Conservation (phyloP, 2,113 vertebrate genomes). For the Murina feae region DNA sequence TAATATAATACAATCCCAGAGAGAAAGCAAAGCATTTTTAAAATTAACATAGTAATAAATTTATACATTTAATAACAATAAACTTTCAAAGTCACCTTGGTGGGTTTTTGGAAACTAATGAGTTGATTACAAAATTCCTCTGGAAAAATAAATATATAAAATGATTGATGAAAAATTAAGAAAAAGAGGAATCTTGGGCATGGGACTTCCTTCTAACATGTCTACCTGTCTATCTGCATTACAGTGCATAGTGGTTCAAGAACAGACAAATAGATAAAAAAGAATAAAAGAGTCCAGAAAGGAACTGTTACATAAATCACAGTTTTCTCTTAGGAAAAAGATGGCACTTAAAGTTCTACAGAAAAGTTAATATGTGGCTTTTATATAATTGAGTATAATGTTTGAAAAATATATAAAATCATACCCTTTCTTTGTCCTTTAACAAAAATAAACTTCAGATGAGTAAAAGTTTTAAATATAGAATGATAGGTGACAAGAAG, state of each 20-base stretch:
- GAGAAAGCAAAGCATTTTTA: not conserved
- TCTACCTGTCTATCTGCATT: not conserved
- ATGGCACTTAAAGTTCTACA: not conserved
- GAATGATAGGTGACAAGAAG: not conserved
- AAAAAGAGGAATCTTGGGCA: not conserved
- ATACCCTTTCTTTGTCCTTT: not conserved
- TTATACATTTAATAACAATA: not conserved
- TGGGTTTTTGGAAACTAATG: not conserved
- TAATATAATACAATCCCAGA: not conserved
- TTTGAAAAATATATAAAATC: constrained; percentile 6
- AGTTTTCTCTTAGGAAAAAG: not conserved
- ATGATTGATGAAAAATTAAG: not conserved
- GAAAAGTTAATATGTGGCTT: not conserved
- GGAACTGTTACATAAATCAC: not conserved
- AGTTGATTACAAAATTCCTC: not conserved
- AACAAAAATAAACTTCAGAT: constrained; percentile 9
- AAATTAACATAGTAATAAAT: not conserved
- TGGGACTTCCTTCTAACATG: not conserved
- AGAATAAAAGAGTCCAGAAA: not conserved
- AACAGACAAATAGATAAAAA: not conserved
- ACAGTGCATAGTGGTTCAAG: not conserved
- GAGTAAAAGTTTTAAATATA: not conserved
- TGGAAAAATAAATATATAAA: not conserved
- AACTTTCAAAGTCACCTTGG: not conserved
- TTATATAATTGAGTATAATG: not conserved